Evolutionary conservation across 2,888 invertebrate species (phyloP).

Genomic region (Drosophila nr. fundita): DNA sequence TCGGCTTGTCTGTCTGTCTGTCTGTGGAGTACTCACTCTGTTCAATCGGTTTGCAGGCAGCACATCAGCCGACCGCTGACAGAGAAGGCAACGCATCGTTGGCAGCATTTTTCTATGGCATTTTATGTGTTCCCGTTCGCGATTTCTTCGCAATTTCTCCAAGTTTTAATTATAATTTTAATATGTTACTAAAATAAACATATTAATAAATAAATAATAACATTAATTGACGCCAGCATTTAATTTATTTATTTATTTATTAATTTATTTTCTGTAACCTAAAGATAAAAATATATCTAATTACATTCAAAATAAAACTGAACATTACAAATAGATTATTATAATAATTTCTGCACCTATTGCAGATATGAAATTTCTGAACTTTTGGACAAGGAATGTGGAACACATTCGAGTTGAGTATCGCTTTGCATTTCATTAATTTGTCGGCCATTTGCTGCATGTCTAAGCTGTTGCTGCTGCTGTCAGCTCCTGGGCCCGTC

Average conservation of each 20-base stretch:
- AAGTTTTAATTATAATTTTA: neutral
- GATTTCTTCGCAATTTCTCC: conserved; percentile 5
- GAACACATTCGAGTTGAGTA: conserved; percentile 29
- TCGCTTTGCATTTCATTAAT: conserved; percentile 46
- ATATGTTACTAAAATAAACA: no score
- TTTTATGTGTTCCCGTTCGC: conserved; percentile 19
- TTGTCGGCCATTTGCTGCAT: conserved; percentile 67
- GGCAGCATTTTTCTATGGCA: conserved; percentile 24
- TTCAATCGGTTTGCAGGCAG: conserved; percentile 40
- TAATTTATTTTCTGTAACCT: neutral
- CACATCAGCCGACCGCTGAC: conserved; percentile 58
- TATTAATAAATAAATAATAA: no score
- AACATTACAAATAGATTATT: neutral
- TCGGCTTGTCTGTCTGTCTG: conserved; percentile 8
- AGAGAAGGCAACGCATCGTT: conserved; percentile 24
- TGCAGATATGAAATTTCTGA: neutral
- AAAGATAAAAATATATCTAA: neutral
- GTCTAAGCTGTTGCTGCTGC: conserved; percentile 49
- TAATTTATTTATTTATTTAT: neutral
- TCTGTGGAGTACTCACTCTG: neutral
- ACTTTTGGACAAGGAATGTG: neutral
- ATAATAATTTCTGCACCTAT: neutral
- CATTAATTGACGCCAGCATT: no score
- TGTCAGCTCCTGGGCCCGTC: conserved; percentile 35
- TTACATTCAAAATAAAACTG: neutral